phyloP scores from a whole-genome alignment of 2,113 vertebrate genomes.

The Tachycineta bicolor region DNA sequence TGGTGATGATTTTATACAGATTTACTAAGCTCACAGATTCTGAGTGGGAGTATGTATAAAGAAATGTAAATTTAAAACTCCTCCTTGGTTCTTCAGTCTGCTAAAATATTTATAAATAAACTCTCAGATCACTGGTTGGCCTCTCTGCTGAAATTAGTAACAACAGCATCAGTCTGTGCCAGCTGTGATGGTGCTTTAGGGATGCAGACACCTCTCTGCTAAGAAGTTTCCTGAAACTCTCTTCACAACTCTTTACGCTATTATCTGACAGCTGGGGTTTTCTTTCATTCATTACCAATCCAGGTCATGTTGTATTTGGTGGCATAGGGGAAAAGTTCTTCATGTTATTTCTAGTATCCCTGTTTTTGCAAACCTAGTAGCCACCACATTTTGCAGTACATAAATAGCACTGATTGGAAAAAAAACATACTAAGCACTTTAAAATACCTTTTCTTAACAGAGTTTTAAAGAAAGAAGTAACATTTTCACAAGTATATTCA shows the following conservation, averaged over 20 bases:
- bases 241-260: not conserved
- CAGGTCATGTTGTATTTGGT: not conserved
- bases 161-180: not conserved
- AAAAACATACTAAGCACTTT: not conserved
- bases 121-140: slow-evolving; percentile 36
- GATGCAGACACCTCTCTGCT: slow-evolving; percentile 7
- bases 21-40: slow-evolving; percentile 64
- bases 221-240: not conserved
- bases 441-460: not conserved
- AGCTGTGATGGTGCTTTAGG: slow-evolving; percentile 19
- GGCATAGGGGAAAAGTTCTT: not conserved
- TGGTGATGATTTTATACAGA: slow-evolving; percentile 50
- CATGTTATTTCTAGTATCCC: not conserved
- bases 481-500: not conserved
- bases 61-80: slow-evolving; percentile 69
- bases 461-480: not conserved
- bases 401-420: not conserved
- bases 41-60: slow-evolving; percentile 62
- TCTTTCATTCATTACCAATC: not conserved
- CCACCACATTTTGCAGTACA: not conserved
- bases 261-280: not conserved
- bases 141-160: slow-evolving; percentile 11
- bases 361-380: not conserved
- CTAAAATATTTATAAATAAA: slow-evolving; percentile 73
- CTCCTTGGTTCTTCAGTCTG: slow-evolving; percentile 63